Evolutionary conservation across 2,113 vertebrate genomes (phyloP), one percentile per base, ranked within the genome.

Genomic region (Planiliza haematocheilus): DNA sequence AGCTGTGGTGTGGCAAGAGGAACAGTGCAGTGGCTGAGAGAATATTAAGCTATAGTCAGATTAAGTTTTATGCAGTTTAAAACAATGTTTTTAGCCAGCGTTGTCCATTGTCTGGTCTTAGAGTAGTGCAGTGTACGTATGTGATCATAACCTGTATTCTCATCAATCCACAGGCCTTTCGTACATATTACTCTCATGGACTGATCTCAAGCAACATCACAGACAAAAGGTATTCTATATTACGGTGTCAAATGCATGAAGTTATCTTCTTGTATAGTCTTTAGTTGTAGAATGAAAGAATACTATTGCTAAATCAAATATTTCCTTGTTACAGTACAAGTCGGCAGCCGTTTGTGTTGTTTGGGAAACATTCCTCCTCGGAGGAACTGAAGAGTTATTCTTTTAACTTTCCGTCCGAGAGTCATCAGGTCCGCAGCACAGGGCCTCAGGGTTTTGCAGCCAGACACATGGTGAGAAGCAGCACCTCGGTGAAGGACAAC

Each of bases 131-230:
- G n/a, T 48, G 8, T 39, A 34, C 18, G 48, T 36, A n/a, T 42
- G 50, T 45, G 7, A 4, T 1, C 24, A 69, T 30, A n/a, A 81
- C 13, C 24, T 68, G 38, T 77, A 3, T 66, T 72, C 14, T 76
- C 43, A 16, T 84, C 7, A 30, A 70, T 77, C 75, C 79, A 39
- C 84, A 99, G 97, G 93, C 95, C 0, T 98, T 99, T 90, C 95
- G 96, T 78, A 96, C 94, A 74, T 99, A 97, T 64, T 99, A 96
- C 91, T 97, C 95, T 65, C 96, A 99, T 8, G 97, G 97, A 30
- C 94, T 98, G 93, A 95, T 98, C 82, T 98, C 97, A 18, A 98
- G 96, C 91, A 97, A 97, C 88, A 95, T 99, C 81, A 94, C 96
- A 70, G 96, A 97, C 82, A 97, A 96, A 89, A 96, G 97, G 97